These are phyloP conservation scores for Psittacus erithacus DNA, from an alignment of 2,113 vertebrate species.

Conservation along the genomic window DNA sequence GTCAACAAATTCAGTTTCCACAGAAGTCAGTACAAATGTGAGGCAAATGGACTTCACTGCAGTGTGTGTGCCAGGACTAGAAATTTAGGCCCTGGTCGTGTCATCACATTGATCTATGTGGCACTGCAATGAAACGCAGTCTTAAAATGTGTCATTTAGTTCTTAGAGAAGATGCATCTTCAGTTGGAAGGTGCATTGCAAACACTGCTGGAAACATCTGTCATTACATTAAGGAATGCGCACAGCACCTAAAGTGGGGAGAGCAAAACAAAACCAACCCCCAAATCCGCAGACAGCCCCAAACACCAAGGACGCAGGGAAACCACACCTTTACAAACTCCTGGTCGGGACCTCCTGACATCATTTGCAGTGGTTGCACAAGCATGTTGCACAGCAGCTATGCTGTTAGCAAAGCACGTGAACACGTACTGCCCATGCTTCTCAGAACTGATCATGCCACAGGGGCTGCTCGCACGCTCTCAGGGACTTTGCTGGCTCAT, in stretches of 20 bases:
- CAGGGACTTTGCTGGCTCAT: background rate
- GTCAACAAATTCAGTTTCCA: background rate
- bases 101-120: background rate
- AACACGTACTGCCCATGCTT: background rate
- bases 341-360: background rate
- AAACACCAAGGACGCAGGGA: background rate
- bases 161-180: background rate
- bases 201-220: background rate
- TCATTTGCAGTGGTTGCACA: constrained; percentile 3
- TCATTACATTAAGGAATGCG: background rate
- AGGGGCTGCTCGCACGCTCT: background rate
- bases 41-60: background rate
- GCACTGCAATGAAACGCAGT: background rate
- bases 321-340: background rate
- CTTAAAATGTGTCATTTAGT: background rate
- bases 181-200: background rate
- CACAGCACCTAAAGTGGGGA: background rate
- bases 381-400: constrained; percentile 9
- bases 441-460: background rate
- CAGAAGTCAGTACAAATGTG: background rate
- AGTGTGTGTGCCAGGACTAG: background rate
- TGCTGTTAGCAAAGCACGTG: background rate
- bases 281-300: background rate
- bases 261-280: background rate
- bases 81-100: background rate